Conservation (phyloP, 2,797 vertebrate genomes). For the Acridotheres tristis region DNA sequence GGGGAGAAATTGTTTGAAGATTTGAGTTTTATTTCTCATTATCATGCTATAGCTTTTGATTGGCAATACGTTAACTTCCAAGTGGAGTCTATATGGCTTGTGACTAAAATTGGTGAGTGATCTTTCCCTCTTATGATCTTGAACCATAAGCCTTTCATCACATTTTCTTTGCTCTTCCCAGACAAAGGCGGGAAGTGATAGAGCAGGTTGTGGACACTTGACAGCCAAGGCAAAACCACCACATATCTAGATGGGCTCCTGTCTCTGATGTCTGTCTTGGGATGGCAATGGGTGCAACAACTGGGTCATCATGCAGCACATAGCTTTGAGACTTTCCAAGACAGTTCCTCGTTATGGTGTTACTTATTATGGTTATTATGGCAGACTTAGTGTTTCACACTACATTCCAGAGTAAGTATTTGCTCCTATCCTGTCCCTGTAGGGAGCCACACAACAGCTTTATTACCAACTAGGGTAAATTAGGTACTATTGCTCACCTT, state of each 20-base stretch:
- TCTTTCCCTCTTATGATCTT: neutral
- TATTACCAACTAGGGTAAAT: neutral
- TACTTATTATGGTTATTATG: too few relatives aligned
- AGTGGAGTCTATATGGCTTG: neutral
- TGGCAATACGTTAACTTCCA: neutral
- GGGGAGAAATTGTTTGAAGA: neutral
- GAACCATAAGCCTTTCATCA: rapidly evolving
- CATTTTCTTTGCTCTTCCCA: neutral
- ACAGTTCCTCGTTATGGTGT: neutral
- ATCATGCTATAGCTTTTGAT: neutral
- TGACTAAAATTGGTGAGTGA: neutral
- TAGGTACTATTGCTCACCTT: neutral
- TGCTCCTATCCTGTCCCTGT: neutral
- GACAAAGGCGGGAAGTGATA: rapidly evolving
- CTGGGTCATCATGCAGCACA: neutral
- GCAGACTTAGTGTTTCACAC: neutral
- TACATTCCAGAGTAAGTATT: neutral
- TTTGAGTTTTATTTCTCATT: neutral
- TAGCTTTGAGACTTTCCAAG: neutral
- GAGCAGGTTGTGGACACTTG: neutral
- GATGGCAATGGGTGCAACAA: neutral
- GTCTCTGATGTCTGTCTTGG: neutral
- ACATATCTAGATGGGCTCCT: neutral
- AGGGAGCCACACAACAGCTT: neutral
- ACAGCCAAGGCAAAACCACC: neutral